phyloP scores from a whole-genome alignment of 2,888 invertebrate species.

The Drosophila prostipennis region DNA sequence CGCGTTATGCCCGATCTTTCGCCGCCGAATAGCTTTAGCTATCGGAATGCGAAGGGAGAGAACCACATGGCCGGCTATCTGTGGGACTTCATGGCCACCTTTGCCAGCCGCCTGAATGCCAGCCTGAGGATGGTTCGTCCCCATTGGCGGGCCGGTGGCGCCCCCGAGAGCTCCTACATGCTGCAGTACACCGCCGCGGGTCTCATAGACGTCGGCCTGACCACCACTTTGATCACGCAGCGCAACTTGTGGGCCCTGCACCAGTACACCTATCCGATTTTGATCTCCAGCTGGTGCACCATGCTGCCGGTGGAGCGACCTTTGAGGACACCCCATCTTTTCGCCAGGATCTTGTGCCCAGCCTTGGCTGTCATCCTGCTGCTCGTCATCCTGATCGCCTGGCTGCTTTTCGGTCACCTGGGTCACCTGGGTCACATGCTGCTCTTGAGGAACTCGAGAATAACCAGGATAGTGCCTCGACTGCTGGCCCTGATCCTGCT shows the following conservation, averaged over 20 bases:
- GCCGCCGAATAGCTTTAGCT: constrained; percentile 51
- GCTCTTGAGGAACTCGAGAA: no score
- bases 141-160: background rate
- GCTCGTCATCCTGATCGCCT: background rate
- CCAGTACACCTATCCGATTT: constrained; percentile 51
- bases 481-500: constrained; percentile 27
- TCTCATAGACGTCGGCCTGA: constrained; percentile 48
- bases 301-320: constrained; percentile 55
- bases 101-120: constrained; percentile 35
- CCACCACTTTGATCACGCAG: background rate
- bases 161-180: constrained; percentile 28
- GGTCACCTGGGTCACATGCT: accelerated
- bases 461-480: background rate
- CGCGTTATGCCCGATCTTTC: constrained; percentile 49
- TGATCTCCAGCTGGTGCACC: constrained; percentile 50
- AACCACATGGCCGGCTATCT: constrained; percentile 43
- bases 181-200: constrained; percentile 40
- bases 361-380: constrained; percentile 10
- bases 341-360: constrained; percentile 20
- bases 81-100: constrained; percentile 45
- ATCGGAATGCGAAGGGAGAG: constrained; percentile 21
- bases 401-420: background rate
- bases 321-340: constrained; percentile 7
- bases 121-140: constrained; percentile 24
- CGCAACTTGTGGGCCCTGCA: background rate